Conservation (phyloP, 2,888 invertebrate species). For the Matsumyia berberina region DNA sequence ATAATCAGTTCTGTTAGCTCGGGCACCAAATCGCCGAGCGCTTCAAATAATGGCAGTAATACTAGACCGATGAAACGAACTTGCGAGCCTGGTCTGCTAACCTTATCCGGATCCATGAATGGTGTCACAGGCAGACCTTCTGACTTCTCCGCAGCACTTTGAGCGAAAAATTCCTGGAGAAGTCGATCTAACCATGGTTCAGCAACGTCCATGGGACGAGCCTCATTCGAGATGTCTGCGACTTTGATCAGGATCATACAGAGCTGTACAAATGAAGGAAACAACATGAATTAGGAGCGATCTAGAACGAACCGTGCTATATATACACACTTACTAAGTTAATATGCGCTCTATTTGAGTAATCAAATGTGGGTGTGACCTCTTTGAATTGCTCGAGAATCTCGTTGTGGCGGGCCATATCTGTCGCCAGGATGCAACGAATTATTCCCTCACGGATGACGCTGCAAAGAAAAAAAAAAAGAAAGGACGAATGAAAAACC, state of each 20-base stretch:
- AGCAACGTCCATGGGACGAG: conserved; percentile 92
- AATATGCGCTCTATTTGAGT: conserved; percentile 88
- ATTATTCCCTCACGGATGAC: conserved; percentile 91
- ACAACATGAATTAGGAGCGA: neutral
- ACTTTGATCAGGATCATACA: conserved; percentile 93
- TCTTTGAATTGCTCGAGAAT: conserved; percentile 90
- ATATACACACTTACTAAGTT: conserved; percentile 86
- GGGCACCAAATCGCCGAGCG: conserved; percentile 89
- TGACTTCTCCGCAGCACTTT: conserved; percentile 92
- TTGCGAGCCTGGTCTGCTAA: conserved; percentile 93
- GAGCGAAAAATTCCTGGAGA: conserved; percentile 89
- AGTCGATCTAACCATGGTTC: conserved; percentile 93
- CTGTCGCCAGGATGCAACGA: conserved; percentile 90
- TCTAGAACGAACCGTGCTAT: neutral
- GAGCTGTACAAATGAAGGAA: conserved; percentile 85
- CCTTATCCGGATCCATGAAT: conserved; percentile 94
- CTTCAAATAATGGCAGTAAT: conserved; percentile 91
- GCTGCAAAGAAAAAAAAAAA: conserved; percentile 79
- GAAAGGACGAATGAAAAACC: neutral
- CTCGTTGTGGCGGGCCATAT: conserved; percentile 92
- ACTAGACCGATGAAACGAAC: conserved; percentile 93
- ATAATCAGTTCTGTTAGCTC: conserved; percentile 87
- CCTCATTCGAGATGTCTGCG: conserved; percentile 93
- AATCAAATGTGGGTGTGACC: conserved; percentile 88
- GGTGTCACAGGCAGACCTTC: conserved; percentile 93